Evolutionary conservation across 2,113 vertebrate species (phyloP).

Genomic region (Alethe castanea): DNA sequence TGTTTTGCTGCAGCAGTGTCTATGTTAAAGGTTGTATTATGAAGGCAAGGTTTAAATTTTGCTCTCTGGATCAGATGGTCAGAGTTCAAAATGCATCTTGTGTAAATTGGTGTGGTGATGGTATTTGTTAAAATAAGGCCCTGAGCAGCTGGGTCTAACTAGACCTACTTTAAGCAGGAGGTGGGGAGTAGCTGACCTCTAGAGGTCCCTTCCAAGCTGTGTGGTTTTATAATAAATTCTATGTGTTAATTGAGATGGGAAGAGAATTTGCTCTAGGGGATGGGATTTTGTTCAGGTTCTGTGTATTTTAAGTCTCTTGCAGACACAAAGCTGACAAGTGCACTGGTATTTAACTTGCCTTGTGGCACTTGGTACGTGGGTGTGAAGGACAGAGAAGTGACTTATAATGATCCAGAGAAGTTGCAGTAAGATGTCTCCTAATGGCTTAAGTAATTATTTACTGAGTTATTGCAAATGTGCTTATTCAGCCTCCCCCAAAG

Average conservation of each 20-base stretch:
- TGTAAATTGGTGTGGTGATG: background rate
- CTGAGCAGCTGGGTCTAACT: background rate
- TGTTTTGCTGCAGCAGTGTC: background rate
- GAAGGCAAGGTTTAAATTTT: background rate
- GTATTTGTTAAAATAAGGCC: background rate
- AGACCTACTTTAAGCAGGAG: background rate
- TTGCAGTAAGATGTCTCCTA: background rate
- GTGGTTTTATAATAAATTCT: background rate
- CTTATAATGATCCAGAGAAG: background rate
- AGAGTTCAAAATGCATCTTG: background rate
- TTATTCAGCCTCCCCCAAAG: background rate
- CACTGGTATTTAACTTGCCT: background rate
- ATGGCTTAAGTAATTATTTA: background rate
- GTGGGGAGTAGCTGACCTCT: conserved; percentile 20
- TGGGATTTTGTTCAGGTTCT: background rate
- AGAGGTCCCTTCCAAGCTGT: background rate
- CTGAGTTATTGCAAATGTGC: background rate
- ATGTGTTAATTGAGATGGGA: background rate
- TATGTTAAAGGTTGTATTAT: background rate
- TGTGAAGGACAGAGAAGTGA: background rate
- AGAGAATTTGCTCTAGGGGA: background rate
- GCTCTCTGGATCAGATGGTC: background rate
- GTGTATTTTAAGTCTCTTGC: background rate
- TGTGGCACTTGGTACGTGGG: background rate
- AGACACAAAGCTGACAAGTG: background rate